Evolutionary conservation across 2,888 invertebrate species (phyloP), one percentile per base, ranked within the genome.

Genomic region (Chalcosyrphus nemorum): DNA sequence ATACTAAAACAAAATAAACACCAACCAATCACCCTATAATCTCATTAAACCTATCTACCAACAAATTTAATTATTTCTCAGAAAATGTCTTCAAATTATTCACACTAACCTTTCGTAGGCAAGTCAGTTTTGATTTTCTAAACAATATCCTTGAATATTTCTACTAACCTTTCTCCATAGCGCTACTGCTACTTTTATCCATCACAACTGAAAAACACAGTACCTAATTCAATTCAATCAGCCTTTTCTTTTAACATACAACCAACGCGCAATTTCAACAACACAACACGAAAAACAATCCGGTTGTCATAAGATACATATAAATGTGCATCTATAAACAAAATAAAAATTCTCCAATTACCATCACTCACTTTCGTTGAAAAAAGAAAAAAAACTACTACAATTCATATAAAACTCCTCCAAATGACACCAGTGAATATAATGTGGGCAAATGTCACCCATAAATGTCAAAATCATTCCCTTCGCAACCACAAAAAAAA

Each of bases 361-460:
- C n/a, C n/a, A n/a, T n/a, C n/a, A n/a, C n/a, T 0, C 41, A 15
- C 13, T 4, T n/a, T n/a, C 4, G 7, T 2, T 41, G 15, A 1
- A 19, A 2, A 57, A 4, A 27, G 3, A 35, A 19, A 2, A 56
- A 13, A 17, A 56, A 3, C 9, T 24, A 41, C 41, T 11, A 13
- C 9, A 24, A 56, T 56, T 38, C n/a, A 11, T 4, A 6, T 45
- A 5, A 45, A 15, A 29, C n/a, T 27, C n/a, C 4, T 4, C 29
- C 17, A 21, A 11, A 32, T 17, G 17, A 32, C 29, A 50, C 27
- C 4, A 32, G 6, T 17, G 13, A 11, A 9, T 52, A 19, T 21
- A 27, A 9, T 35, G 1, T 63, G 32, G 32, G 35, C 35, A 63
- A 35, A 41, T 66, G 66, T 52, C 66, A 66, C 0, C 38, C 21